Base-by-base conservation (phyloP, 1,140 invertebrate species). In the Megalopta genalis region DNA sequence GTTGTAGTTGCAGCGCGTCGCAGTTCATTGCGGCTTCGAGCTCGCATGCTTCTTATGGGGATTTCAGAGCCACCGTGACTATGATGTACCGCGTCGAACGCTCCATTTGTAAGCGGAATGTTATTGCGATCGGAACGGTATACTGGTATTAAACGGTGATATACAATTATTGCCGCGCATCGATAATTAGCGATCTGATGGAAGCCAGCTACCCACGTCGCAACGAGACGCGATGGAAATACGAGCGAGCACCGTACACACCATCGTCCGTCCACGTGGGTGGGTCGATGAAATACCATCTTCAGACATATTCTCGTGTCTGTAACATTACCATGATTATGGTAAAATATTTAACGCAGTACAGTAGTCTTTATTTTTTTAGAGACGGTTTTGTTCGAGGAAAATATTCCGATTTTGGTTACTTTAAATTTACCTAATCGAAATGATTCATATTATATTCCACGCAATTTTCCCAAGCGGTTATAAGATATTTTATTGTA, bases 141-240 rank as follows among this genome's bases (percentile, higher is more conserved):
- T 62, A 62, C 63, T 49, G 42, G 71, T n/a, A 74, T 75, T 60
- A 75, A 60, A 23, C 32, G 46, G 63, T 63, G 78, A 80, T 74
- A 64, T 67, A 74, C 64, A 75, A 80, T 80, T 80, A 80, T 62
- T 49, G 65, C 54, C 39, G 16, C 71, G 72, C 39, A 80, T 76
- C 42, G 54, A 63, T 80, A 76, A 80, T 76, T 80, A 80, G 68
- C 60, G 72, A 80, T 80, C 76, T 76, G 72, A 80, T 80, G 72
- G 42, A 80, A 46, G 76, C 32, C 78, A 68, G 72, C 72, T 80
- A 67, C 72, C 72, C 72, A 52, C 72, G 52, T 59, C 37, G 72
- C 63, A 16, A 60, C 63, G n/a, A 60, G 27, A n/a, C 37, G 37
- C 21, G 54, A 62, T 74, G 71, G 65, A 66, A 74, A 54, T 73